Evolutionary conservation across 2,888 invertebrate genomes (phyloP), one percentile per base, ranked within the genome.

Genomic region (Drosophila kambysellisi): DNA sequence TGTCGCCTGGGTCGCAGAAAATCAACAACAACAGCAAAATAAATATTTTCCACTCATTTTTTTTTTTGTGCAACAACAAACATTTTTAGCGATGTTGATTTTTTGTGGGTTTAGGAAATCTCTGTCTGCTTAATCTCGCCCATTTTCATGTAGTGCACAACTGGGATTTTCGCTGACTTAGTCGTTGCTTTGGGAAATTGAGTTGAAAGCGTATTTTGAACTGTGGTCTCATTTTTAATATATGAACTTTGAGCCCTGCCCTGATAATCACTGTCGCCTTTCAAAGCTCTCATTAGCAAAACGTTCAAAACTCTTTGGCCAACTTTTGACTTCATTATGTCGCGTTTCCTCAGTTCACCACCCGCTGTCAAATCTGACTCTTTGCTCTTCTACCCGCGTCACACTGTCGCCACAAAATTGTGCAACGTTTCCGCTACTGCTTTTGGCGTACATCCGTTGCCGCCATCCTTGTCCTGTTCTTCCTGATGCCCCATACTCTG

Each of bases 291-390:
- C 85, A 85, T 85, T 85, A 85, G 88, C 86, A 86, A 85, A 88
- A 85, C 84, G 88, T 81, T 88, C 75, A 77, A 70, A 80, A 74
- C 80, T 82, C 81, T 82, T 85, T 88, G 79, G 82, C 82, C 84
- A 85, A 85, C 83, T 85, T 84, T 82, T 86, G 88, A 86, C 82
- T 86, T 88, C 83, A 86, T 88, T 86, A 86, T 86, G 88, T 83
- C 77, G 76, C 83, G 71, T 81, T 83, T 68, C 73, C 72, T 57
- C 30, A 43, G 65, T 60, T 51, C 20, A 46, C 59, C 62, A 59
- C 57, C 52, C 58, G 48, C 52, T 52, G 58, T 43, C 39, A 30
- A 46, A n/a, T 54, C 37, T 33, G 17, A 33, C 12, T 33, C 33
- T 20, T 20, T 20, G n/a, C 8, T 20, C 11, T 32, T 41, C 37